Evolutionary conservation across 2,888 invertebrate genomes (phyloP), one percentile per base, ranked within the genome.

Genomic region (Tipula lateralis): DNA sequence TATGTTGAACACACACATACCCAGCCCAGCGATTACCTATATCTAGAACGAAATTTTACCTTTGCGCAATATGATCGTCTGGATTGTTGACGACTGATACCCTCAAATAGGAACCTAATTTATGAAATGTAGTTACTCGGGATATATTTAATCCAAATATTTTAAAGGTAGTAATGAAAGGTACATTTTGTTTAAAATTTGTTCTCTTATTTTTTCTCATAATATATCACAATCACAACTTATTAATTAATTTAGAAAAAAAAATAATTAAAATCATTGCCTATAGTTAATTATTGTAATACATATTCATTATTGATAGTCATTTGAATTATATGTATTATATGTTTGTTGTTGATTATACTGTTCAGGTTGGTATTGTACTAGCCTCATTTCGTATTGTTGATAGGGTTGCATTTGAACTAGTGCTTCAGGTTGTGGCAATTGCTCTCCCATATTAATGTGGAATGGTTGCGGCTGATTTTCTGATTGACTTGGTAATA

Each of bases 401-500:
- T 16, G 80, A 29, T 84, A 44, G n/a, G 84, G 85, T 34, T 84
- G 84, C n/a, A 85, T 83, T 39, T 84, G 85, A 7, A 85, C 39
- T 5, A 86, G 81, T 19, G 85, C 32, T 82, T 86, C 82, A 13
- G 85, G 84, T 24, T 86, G 84, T 1, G 86, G 85, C 19, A 85
- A 39, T 9, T 44, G 24, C 80, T 85, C 86, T 13, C 85, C 80
- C 34, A 84, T 83, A 9, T 81, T 29, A 36, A 86, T 84, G 36
- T 84, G 85, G 32, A 85, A 85, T 83, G 36, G 66, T 9, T 24
- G 13, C n/a, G 24, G 32, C 13, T 85, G 82, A 50, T 85, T 84
- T 0, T 19, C 19, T 84, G 12, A 7, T 50, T 16, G 24, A 2
- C 34, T 32, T 5, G 86, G 85, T 16, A 50, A 12, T 1, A 84